Evolutionary conservation across 2,888 invertebrate species (phyloP), one percentile per base, ranked within the genome.

Genomic region (Eupsilia transversa): DNA sequence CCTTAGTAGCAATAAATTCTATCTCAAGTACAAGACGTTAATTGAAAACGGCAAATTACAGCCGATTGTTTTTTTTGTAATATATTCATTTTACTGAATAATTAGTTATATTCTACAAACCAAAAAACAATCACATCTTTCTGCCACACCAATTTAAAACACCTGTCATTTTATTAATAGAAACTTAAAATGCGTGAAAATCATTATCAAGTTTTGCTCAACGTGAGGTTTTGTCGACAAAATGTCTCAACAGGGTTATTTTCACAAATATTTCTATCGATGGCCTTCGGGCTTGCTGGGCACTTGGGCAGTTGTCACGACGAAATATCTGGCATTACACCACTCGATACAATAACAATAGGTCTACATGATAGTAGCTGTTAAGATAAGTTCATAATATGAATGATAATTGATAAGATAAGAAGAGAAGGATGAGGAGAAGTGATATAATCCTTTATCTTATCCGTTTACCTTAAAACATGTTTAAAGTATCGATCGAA

Each of bases 181-280:
- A 35, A 74, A 80, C 65, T n/a, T 38, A 68, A 79, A 64, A 80
- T 75, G 79, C 64, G 75, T 79, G 27, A 69, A 79, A 75, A 65
- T 56, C 6, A 65, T 35, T 74, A 69, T 49, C 3, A n/a, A 68
- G 14, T 73, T 77, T 82, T 74, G 35, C 74, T 46, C 67, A 81
- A 67, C 41, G 41, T 61, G 27, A 20, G 23, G 65, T 77, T 71
- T 83, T 56, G 14, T 27, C 20, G 30, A 7, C 54, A 60, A 65
- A 72, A 52, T 78, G 75, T 61, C 71, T 72, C 68, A 80, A 82
- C 74, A 63, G 69, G 57, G 66, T 70, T 65, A 85, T 79, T 84
- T 83, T 77, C 75, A 76, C 75, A 65, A 71, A 79, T 83, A 83
- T 78, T 78, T 83, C 70, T 85, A 85, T 78, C 46, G 35, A n/a